Evolutionary conservation across 2,113 vertebrate species (phyloP).

Genomic region (Tympanuchus pallidicinctus): DNA sequence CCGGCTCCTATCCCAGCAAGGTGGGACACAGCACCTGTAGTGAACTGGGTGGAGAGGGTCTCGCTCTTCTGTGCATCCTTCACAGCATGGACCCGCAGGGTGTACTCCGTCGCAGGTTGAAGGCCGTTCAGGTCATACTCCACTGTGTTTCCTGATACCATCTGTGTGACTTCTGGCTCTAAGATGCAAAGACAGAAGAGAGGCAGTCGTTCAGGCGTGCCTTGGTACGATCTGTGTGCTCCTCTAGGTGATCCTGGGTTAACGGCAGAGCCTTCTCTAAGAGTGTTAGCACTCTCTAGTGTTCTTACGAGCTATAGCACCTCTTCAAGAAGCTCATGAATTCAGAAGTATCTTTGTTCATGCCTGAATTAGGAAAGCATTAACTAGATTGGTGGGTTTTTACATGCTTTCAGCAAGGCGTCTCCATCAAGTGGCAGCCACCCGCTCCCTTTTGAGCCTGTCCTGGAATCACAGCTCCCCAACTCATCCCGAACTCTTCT

Average conservation of each 20-base stretch:
- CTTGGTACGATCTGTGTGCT: neutral
- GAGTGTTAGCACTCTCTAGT: conserved; percentile 52
- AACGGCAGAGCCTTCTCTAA: neutral
- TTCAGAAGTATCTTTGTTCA: rapidly evolving
- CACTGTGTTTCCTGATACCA: conserved; percentile 90
- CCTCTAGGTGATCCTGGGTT: neutral
- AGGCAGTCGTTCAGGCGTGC: no score
- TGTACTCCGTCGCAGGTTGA: conserved; percentile 89
- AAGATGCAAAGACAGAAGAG: neutral
- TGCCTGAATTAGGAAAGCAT: neutral
- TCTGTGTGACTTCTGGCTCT: conserved; percentile 88
- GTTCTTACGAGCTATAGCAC: conserved; percentile 22
- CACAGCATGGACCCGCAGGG: conserved; percentile 86
- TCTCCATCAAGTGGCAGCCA: neutral
- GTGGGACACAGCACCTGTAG: conserved; percentile 81
- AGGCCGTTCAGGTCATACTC: conserved; percentile 89
- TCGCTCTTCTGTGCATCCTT: conserved; percentile 88
- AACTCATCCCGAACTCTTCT: neutral
- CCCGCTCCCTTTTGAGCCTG: neutral
- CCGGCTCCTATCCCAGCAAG: neutral
- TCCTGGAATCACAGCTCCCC: neutral
- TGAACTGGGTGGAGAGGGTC: conserved; percentile 86
- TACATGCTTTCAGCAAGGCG: neutral
- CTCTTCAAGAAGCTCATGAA: neutral
- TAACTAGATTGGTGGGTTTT: neutral